These are phyloP conservation scores for Chitala chitala DNA, from an alignment of 2,113 vertebrate species.

Conservation along the genomic window DNA sequence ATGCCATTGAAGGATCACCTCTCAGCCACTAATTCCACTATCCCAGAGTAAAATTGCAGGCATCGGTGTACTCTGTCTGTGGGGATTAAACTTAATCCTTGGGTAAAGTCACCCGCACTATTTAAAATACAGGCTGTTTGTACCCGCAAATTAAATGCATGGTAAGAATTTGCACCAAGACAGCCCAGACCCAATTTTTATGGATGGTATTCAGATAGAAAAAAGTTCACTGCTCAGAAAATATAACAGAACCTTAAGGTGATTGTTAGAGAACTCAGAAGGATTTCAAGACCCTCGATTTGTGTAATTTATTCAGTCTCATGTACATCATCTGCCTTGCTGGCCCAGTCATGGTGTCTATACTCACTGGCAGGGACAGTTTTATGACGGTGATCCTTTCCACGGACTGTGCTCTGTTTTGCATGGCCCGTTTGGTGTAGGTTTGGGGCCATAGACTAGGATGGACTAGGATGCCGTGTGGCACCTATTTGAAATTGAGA, in stretches of 20 bases:
- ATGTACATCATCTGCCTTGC: neutral
- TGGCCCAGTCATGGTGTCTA: neutral
- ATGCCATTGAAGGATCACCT: neutral
- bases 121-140: constrained; percentile 2
- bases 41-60: neutral
- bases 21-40: neutral
- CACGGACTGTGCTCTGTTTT: neutral
- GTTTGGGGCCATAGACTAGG: neutral
- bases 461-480: no score
- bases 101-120: constrained; percentile 1
- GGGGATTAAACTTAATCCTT: neutral
- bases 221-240: neutral
- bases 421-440: neutral
- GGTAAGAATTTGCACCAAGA: constrained; percentile 1
- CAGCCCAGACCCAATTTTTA: neutral
- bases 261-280: neutral
- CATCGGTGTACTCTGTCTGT: neutral
- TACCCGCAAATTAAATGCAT: constrained; percentile 11
- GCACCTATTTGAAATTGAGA: no score
- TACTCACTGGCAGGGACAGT: no score
- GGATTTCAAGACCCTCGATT: neutral
- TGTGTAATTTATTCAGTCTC: neutral
- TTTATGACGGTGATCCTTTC: no score
- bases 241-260: neutral
- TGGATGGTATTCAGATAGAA: neutral